Conservation (phyloP, 2,888 invertebrate species). For the Drosophila helvetica region DNA sequence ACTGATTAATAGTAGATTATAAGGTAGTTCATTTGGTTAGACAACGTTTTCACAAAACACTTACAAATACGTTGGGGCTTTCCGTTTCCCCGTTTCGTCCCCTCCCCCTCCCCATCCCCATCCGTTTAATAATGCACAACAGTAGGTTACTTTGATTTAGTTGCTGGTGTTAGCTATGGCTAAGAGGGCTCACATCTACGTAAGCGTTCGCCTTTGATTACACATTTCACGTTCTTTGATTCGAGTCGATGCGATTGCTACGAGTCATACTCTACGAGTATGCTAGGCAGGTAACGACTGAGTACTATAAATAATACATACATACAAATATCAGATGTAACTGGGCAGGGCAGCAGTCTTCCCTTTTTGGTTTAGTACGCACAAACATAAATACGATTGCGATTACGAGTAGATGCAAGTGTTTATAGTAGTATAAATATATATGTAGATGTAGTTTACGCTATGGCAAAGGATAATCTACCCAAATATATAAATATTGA, state of each 20-base stretch:
- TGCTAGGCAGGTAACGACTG: conserved; percentile 52
- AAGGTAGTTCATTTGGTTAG: conserved; percentile 72
- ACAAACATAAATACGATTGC: conserved; percentile 26
- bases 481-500: background rate
- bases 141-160: conserved; percentile 52
- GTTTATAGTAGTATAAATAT: conserved; percentile 9
- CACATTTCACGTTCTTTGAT: conserved; percentile 46
- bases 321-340: too few relatives aligned
- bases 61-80: conserved; percentile 50
- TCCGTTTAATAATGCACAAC: conserved; percentile 61
- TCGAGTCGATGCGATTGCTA: conserved; percentile 22
- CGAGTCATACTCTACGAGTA: too few relatives aligned
- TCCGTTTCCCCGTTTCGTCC: conserved; percentile 19
- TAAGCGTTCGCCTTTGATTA: conserved; percentile 41
- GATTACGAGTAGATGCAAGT: background rate
- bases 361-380: conserved; percentile 10
- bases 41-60: conserved; percentile 74
- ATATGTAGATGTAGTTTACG: background rate
- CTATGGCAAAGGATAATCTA: conserved; percentile 8
- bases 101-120: too few relatives aligned
- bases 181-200: conserved; percentile 46
- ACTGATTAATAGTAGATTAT: conserved; percentile 61
- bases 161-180: conserved; percentile 57
- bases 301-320: background rate
- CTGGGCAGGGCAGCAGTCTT: conserved; percentile 18